Evolutionary conservation across 2,113 vertebrate species (phyloP).

Genomic region (Nematolebias whitei): DNA sequence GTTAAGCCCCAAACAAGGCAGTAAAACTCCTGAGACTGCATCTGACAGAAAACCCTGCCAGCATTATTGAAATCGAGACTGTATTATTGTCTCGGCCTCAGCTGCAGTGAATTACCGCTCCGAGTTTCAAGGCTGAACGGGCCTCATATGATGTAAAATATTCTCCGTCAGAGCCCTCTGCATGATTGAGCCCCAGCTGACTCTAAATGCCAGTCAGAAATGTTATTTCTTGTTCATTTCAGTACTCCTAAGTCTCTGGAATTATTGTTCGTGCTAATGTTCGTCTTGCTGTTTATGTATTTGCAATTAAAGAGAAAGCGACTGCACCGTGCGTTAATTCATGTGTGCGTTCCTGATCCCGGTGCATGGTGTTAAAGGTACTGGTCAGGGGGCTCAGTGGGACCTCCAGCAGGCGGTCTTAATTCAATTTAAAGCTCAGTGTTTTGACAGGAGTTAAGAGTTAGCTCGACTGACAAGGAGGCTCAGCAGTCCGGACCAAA

Average conservation of each 20-base stretch:
- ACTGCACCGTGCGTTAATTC: conserved; percentile 24
- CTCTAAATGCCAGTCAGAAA: neutral
- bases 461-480: conserved; percentile 79
- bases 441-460: conserved; percentile 87
- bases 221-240: neutral
- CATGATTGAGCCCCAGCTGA: neutral
- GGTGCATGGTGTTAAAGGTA: conserved; percentile 82
- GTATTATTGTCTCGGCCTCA: conserved; percentile 73
- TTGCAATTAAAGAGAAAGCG: conserved; percentile 2
- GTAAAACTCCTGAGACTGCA: conserved; percentile 5
- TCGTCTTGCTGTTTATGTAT: neutral
- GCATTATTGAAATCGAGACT: conserved; percentile 26
- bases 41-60: conserved; percentile 2
- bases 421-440: conserved; percentile 89
- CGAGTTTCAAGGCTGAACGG: conserved; percentile 79
- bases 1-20: neutral
- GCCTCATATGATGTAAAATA: conserved; percentile 33
- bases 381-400: conserved; percentile 80
- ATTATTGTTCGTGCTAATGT: neutral
- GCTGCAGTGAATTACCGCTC: conserved; percentile 90
- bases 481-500: conserved; percentile 73
- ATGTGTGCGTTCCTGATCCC: conserved; percentile 43
- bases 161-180: neutral
- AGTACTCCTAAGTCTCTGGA: neutral
- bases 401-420: conserved; percentile 85